Base-by-base conservation (phyloP, 1,140 invertebrate species). In the Zaprionus africanus region DNA sequence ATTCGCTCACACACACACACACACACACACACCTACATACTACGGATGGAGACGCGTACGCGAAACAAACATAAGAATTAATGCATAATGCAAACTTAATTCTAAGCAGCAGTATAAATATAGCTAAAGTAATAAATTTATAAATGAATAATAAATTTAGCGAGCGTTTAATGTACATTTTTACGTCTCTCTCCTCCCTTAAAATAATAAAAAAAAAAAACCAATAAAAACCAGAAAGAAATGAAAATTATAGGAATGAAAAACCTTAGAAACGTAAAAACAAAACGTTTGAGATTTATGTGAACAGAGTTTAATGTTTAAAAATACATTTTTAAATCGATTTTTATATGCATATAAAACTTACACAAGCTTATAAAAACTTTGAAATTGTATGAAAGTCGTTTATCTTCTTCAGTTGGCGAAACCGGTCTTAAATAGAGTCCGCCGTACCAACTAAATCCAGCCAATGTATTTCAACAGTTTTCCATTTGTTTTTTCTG, bases 41-140 rank as follows among this genome's bases (percentile, higher is more conserved):
- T 36, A 59, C 59, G 41, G 59, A 69, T 75, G 68, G 61, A 80
- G 78, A 78, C 68, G 61, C 65, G 68, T 80, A 78, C 70, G 80
- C 72, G 66, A 82, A 82, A 70, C 65, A 71, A 75, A 60, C 41
- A 72, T 81, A 84, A 76, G 70, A 74, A 80, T 66, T 62, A 82
- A 78, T 79, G 83, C 83, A 80, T 83, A 88, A 78, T 88, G 83
- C 83, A 80, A 72, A 78, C 58, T 36, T 74, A 88, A 84, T 76
- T 90, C 73, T 88, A 83, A 90, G 87, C 79, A 77, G 75, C 69
- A 90, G 66, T 88, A 84, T 90, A 90, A 73, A 84, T 88, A 90
- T 88, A 88, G 84, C 85, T 88, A 88, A 87, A 87, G 57, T 88
- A 90, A 88, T 88, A 88, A 88, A 88, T 90, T 88, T 88, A 88